Conservation (phyloP, 2,797 vertebrate genomes). For the Parauchenoglanis punctatus region DNA sequence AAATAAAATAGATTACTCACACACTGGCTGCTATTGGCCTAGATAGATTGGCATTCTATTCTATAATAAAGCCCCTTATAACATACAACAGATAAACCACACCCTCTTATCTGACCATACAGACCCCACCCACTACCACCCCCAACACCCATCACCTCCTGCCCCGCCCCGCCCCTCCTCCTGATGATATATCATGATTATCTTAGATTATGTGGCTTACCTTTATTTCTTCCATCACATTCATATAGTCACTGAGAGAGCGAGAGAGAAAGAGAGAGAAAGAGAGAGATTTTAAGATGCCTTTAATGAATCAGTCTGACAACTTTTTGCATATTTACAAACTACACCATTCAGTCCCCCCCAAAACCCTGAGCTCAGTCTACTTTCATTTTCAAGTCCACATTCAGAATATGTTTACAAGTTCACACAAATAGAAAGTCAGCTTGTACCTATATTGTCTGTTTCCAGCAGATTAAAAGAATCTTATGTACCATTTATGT, state of each 20-base stretch:
- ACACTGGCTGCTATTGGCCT: neutral
- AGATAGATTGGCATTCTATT: neutral
- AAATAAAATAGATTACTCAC: neutral
- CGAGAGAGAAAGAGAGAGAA: neutral
- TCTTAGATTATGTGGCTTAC: neutral
- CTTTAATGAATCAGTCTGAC: neutral
- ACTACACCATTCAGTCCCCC: neutral
- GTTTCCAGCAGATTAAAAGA: neutral
- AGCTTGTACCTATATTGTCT: neutral
- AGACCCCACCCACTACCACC: neutral
- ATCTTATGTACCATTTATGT: too few species aligned
- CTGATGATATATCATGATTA: neutral
- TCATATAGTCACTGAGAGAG: neutral
- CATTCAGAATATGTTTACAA: neutral
- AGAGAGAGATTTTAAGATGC: neutral
- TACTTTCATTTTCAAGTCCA: neutral
- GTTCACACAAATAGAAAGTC: neutral
- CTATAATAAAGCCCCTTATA: neutral
- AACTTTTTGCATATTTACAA: neutral
- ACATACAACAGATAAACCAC: neutral
- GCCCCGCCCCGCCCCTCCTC: neutral
- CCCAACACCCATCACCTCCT: neutral
- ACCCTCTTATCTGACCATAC: neutral
- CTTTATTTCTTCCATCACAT: constrained; percentile 23
- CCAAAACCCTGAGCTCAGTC: neutral